phyloP scores from a whole-genome alignment of 2,888 invertebrate species.

The Trisateles emortualis region DNA sequence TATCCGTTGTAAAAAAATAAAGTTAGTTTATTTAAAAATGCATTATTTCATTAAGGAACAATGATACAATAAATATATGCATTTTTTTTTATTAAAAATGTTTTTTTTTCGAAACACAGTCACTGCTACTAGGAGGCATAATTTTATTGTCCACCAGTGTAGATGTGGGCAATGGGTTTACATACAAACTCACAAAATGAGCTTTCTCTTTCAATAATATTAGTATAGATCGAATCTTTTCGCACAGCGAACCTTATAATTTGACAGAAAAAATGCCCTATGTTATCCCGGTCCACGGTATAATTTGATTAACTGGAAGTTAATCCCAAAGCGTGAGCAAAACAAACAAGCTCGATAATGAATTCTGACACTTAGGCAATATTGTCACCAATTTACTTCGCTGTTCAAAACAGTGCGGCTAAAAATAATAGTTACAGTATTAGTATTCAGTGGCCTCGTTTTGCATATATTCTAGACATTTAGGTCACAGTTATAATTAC shows the following conservation, averaged over 20 bases:
- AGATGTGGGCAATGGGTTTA: no score
- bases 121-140: no score
- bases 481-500: not conserved
- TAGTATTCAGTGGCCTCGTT: not conserved
- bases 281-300: not conserved
- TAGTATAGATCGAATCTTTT: no score
- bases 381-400: not conserved
- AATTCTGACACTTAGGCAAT: not conserved
- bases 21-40: no score
- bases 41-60: no score
- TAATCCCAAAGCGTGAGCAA: not conserved
- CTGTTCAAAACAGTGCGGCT: not conserved
- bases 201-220: no score
- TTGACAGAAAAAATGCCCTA: not conserved
- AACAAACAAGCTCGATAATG: not conserved
- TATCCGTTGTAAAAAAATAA: no score
- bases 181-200: no score
- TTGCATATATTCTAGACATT: conserved; percentile 1
- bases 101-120: no score
- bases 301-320: not conserved
- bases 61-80: no score
- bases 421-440: not conserved
- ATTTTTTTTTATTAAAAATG: no score
- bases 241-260: not conserved
- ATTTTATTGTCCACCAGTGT: no score